Evolutionary conservation across 2,797 vertebrate genomes (phyloP).

Genomic region (Eulemur albifrons): DNA sequence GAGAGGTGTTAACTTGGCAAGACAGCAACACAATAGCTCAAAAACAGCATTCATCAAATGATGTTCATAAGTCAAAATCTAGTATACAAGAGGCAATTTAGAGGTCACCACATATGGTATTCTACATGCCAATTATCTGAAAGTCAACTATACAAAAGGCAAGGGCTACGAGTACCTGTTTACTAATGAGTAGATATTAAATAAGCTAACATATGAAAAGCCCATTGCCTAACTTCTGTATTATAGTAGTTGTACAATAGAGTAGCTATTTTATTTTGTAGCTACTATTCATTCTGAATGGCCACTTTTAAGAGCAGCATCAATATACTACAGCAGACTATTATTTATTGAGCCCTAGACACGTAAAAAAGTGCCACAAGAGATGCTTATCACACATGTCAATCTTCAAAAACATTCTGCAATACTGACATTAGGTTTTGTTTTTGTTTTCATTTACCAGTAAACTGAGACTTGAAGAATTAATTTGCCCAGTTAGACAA

Average conservation of each 20-base stretch:
- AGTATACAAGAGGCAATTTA: not conserved
- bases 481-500: not conserved
- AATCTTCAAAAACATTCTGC: not conserved
- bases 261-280: not conserved
- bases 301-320: not conserved
- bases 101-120: not conserved
- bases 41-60: not conserved
- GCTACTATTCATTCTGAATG: not conserved
- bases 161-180: not conserved
- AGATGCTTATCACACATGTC: not conserved
- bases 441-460: conserved; percentile 23
- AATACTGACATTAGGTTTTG: not conserved
- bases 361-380: not conserved
- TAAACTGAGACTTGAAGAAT: not conserved
- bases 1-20: not conserved
- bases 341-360: not conserved
- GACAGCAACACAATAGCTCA: not conserved
- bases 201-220: not conserved
- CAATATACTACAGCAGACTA: not conserved
- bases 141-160: not conserved
- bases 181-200: not conserved
- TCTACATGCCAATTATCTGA: not conserved
- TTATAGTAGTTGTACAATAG: not conserved
- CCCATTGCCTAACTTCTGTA: not conserved
- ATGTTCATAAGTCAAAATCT: not conserved